phyloP scores from a whole-genome alignment of 2,888 invertebrate species.

The Neocrepidodera transversa region DNA sequence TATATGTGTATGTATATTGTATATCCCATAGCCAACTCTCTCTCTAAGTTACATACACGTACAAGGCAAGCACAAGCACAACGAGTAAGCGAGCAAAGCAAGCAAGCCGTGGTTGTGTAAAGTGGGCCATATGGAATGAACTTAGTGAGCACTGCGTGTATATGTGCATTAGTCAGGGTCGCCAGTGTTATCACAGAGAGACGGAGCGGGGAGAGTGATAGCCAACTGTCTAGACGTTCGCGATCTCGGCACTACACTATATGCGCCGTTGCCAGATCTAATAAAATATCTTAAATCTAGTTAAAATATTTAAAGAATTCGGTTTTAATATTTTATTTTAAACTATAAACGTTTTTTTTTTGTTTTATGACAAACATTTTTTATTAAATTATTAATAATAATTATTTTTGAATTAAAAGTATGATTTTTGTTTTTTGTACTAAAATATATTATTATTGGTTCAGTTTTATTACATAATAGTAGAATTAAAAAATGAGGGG shows the following conservation, averaged over 20 bases:
- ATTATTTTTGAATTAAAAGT: too few species aligned
- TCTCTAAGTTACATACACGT: slow-evolving; percentile 6
- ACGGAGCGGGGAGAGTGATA: slow-evolving; percentile 48
- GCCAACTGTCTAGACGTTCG: slow-evolving; percentile 55
- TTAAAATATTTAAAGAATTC: too few species aligned
- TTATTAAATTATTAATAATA: too few species aligned
- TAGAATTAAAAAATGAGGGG: too few species aligned
- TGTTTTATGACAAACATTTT: too few species aligned
- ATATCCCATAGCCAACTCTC: background rate
- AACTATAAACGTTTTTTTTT: too few species aligned
- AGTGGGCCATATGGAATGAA: slow-evolving; percentile 31
- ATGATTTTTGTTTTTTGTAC: too few species aligned
- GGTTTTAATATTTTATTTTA: too few species aligned
- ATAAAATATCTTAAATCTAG: too few species aligned
- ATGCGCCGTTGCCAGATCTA: slow-evolving; percentile 3
- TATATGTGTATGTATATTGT: too few species aligned
- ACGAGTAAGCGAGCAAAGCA: background rate
- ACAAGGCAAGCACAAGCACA: background rate
- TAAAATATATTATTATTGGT: too few species aligned
- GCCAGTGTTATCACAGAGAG: slow-evolving; percentile 53
- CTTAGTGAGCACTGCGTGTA: slow-evolving; percentile 33
- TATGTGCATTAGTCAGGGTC: slow-evolving; percentile 54
- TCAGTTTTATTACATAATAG: too few species aligned
- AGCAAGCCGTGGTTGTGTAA: slow-evolving; percentile 18
- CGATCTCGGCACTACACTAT: slow-evolving; percentile 40